Base-by-base conservation (phyloP, 2,797 vertebrate genomes). In the Cephalopachus bancanus region DNA sequence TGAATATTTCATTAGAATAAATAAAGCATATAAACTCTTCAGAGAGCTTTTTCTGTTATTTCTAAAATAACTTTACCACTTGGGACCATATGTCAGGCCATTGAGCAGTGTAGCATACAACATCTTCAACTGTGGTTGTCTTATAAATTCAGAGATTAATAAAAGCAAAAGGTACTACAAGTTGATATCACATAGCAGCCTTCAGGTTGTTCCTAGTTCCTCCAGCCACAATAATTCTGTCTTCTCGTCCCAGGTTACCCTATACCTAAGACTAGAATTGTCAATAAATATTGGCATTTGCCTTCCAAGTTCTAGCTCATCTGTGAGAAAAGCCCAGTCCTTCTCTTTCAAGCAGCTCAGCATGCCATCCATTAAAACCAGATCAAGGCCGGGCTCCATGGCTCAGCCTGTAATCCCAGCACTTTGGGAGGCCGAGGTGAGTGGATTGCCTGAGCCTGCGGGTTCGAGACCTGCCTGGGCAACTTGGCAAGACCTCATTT, bases 1-100 rank as follows among this genome's bases (percentile, higher is more conserved):
- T 53, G 33, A 69, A 78, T 75, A 69, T 81, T 76, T 86, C 79
- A 49, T 81, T 96, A 89, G n/a, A 69, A 37, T 74, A 64, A 71
- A 81, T 81, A 64, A 78, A 84, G n/a, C 11, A 24, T 37, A 64
- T 83, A 49, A 74, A 74, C 92, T 92, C 62, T 89, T 84, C 72
- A 33, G 79, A 79, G 26, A 94, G 69, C n/a, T 89, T 83, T 89
- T 51, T 57, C 33, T 78, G 16, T 76, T 83, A 62, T 9, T 87
- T 65, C 80, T 79, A 59, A 89, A 75, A 60, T 79, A 92, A 78
- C 49, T 79, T 30, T 60, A 60, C n/a, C 65, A 5, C 67, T 78
- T 33, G 53, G n/a, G 51, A 33, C 37, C 59, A 22, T 59, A 60
- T 30, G 7, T 24, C 0, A 1, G 51, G n/a, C 65, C 83, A 10